phyloP scores from a whole-genome alignment of 2,797 vertebrate species.

The Rhabdomys pumilio region DNA sequence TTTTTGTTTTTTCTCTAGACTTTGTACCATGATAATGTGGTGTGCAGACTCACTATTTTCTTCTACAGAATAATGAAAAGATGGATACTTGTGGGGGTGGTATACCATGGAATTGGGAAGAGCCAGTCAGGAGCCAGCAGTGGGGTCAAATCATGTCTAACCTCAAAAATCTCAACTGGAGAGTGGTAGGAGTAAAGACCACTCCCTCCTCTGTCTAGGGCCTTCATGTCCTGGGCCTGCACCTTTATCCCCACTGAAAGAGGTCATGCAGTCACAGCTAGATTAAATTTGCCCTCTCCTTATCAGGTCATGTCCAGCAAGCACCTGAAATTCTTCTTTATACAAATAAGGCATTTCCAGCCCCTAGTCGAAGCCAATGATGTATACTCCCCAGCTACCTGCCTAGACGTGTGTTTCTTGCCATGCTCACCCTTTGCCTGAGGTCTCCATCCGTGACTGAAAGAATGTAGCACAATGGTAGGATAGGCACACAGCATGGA shows the following conservation, averaged over 20 bases:
- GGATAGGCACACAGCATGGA: not conserved
- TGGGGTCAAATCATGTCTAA: not conserved
- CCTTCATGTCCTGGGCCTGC: not conserved
- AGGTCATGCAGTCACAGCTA: not conserved
- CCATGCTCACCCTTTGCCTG: not conserved
- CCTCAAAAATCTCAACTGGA: not conserved
- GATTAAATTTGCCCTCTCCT: not conserved
- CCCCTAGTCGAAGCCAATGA: not conserved
- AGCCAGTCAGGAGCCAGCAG: not conserved
- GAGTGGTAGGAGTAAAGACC: not conserved
- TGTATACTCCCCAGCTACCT: not conserved
- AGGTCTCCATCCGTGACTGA: not conserved
- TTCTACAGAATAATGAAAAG: not conserved
- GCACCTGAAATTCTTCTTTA: not conserved
- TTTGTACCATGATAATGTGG: accelerated
- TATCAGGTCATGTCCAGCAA: not conserved
- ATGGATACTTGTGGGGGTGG: not conserved
- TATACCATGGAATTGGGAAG: not conserved
- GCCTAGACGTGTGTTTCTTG: not conserved
- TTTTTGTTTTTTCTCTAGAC: not conserved
- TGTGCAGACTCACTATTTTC: not conserved
- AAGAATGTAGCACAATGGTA: not conserved
- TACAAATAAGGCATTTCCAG: not conserved
- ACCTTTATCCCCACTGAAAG: not conserved
- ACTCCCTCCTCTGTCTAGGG: not conserved